Evolutionary conservation across 2,797 vertebrate species (phyloP).

Genomic region (Pipistrellus pipistrellus): DNA sequence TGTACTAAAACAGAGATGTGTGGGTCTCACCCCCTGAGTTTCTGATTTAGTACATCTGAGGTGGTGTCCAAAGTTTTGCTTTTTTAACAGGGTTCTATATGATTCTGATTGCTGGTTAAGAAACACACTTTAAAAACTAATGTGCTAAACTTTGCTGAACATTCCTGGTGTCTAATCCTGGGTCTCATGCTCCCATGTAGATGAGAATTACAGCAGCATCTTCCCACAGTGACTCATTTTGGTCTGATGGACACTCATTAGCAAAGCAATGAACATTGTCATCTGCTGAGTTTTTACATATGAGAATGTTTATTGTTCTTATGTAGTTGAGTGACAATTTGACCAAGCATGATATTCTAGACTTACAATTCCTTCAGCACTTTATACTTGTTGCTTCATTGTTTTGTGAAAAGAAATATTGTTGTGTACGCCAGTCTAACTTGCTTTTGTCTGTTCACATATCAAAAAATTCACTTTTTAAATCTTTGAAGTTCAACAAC

Average conservation of each 20-base stretch:
- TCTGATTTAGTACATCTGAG: background rate
- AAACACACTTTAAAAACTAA: background rate
- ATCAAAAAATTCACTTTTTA: background rate
- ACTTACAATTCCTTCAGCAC: background rate
- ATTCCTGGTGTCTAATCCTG: background rate
- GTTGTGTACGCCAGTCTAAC: background rate
- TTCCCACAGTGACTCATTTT: background rate
- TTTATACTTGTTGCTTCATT: background rate
- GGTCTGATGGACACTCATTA: background rate
- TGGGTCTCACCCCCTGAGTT: background rate
- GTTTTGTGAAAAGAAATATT: background rate
- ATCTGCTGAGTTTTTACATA: background rate
- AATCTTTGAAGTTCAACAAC: background rate
- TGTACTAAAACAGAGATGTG: background rate
- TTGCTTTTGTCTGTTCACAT: background rate
- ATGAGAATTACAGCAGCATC: background rate
- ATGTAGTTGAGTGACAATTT: background rate
- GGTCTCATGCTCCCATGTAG: background rate
- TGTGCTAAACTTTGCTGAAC: background rate
- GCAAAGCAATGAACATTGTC: background rate
- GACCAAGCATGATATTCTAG: background rate
- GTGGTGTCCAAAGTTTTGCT: background rate
- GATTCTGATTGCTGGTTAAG: background rate
- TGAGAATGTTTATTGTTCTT: background rate
- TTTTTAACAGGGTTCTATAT: background rate